Percentiles rank a stretch among this genome's conserved stretches.
Evolutionary conservation across 1,140 invertebrate genomes (phyloP).

Genomic region (Pseudomyrmex gracilis): DNA sequence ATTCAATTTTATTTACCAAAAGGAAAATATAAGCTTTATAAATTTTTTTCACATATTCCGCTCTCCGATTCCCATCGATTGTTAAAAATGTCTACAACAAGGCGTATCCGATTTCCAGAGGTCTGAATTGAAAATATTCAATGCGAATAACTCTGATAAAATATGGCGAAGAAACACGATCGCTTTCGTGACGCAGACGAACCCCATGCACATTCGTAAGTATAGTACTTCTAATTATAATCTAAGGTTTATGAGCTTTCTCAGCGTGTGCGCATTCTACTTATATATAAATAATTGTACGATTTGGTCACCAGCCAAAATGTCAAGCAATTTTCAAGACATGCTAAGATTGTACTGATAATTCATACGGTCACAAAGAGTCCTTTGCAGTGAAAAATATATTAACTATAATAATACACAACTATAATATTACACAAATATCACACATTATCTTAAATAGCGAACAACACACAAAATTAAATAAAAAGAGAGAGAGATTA

Average conservation of each 20-base stretch:
- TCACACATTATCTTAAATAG: too few species aligned
- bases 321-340: not conserved
- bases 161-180: not conserved
- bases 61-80: not conserved
- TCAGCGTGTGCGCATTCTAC: not conserved
- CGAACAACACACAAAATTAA: too few species aligned
- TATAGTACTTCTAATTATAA: slow-evolving; percentile 31
- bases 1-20: slow-evolving; percentile 1
- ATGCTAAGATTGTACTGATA: not conserved
- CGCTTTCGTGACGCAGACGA: not conserved
- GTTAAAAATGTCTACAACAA: not conserved
- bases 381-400: not conserved
- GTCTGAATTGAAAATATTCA: not conserved
- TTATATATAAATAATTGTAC: not conserved
- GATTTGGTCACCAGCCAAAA: not conserved
- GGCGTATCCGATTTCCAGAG: slow-evolving; percentile 2
- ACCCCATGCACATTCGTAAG: not conserved
- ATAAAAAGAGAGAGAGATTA: too few species aligned
- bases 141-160: not conserved
- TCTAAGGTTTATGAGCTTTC: not conserved
- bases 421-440: too few species aligned
- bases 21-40: not conserved
- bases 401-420: too few species aligned
- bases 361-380: too few species aligned
- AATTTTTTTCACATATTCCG: not conserved